Evolutionary conservation across 2,797 vertebrate species (phyloP), one percentile per base, ranked within the genome.

Genomic region (Helarctos malayanus): DNA sequence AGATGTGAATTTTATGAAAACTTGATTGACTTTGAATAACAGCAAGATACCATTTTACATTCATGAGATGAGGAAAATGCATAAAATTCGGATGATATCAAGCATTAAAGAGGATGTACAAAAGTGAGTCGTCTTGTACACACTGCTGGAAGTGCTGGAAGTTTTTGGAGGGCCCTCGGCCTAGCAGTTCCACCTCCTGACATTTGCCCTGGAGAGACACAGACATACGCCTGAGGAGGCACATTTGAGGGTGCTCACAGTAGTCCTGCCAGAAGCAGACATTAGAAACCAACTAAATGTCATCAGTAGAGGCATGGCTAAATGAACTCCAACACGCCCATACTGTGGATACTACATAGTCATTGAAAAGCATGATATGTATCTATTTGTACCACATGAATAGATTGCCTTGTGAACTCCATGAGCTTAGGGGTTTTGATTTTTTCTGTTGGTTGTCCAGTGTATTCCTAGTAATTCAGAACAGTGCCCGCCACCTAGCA

Each of bases 1-100:
- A 68, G 14, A 71, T 38, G 10, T 35, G 16, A 65, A 95, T 68
- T 83, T 90, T 84, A 89, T 93, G 47, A 95, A 90, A 91, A 93
- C n/a, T 73, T 56, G 10, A 73, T 49, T 49, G 69, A 82, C 8
- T 57, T 93, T 84, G 71, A 95, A 25, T 91, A 94, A 73, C 18
- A 93, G 38, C 5, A 61, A 82, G 41, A 76, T 85, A 11, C 2
- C 9, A 83, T 47, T 79, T 78, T 96, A 49, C 27, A 68, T 47
- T 71, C 35, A 32, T 32, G 49, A 90, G 59, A 93, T 47, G 21
- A 14, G 1, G 23, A n/a, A 68, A 73, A 78, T 59, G 3, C 10
- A 47, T 35, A 29, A 75, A 81, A 82, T 69, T 52, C 27, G 6
- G 32, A 68, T 54, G 41, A 32, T 29, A 65, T 35, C 13, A 56